These are phyloP conservation scores for Cassiopea xamachana DNA, from an alignment of 30 jellyfish, hydroid and myxozoan genomes.

Conservation along the genomic window DNA sequence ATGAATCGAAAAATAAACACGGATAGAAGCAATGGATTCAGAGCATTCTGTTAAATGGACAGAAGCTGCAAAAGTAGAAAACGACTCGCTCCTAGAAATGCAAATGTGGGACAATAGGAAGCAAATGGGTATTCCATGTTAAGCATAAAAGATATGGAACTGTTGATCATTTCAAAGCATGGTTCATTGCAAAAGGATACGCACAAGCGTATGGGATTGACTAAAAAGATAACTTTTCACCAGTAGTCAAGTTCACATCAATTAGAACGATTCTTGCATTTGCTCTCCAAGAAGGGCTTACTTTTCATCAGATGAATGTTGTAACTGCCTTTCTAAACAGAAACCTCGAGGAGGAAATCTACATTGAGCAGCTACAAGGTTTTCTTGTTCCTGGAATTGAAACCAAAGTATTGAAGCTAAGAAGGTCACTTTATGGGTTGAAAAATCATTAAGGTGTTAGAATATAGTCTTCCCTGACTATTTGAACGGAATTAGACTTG, in stretches of 20 bases:
- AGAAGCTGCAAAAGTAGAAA: constrained; percentile 45
- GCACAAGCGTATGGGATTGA: constrained; percentile 48
- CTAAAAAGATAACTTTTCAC: constrained; percentile 7
- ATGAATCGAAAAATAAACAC: background rate
- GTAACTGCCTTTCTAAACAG: constrained; percentile 47
- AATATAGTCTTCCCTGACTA: constrained; percentile 1
- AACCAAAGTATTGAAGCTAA: constrained; percentile 37
- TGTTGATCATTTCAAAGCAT: constrained; percentile 64
- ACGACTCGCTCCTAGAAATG: constrained; percentile 26
- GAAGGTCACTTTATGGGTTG: constrained; percentile 36
- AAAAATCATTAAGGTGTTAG: constrained; percentile 61
- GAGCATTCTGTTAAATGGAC: constrained; percentile 40
- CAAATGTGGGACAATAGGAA: constrained; percentile 53
- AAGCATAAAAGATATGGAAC: constrained; percentile 58
- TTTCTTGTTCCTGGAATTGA: background rate
- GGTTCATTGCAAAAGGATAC: constrained; percentile 67
- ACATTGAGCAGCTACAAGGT: constrained; percentile 43
- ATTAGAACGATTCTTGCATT: constrained; percentile 47
- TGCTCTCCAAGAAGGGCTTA: constrained; percentile 36
- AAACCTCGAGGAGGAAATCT: constrained; percentile 46
- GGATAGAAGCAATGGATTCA: background rate
- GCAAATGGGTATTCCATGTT: constrained; percentile 70
- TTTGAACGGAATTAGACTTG: constrained; percentile 5
- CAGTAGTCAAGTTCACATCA: constrained; percentile 38
- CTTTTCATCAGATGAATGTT: constrained; percentile 50